Evolutionary conservation across 2,113 vertebrate species (phyloP).

Genomic region (Anhinga anhinga): DNA sequence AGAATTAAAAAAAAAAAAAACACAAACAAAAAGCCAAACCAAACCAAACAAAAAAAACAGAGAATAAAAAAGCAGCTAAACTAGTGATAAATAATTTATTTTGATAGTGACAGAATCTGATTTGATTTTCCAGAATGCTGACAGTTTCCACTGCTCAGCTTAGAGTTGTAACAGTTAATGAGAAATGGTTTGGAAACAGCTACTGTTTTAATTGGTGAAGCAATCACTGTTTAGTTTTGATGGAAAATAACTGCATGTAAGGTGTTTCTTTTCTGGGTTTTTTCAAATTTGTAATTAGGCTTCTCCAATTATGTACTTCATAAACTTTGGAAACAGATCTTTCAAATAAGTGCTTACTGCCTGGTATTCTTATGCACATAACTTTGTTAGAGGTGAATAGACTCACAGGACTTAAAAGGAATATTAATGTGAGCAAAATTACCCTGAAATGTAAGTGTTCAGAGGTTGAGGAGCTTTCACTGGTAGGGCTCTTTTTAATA

Average conservation of each 20-base stretch:
- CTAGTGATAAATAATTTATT: not conserved
- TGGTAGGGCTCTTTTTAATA: not conserved
- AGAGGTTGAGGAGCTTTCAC: not conserved
- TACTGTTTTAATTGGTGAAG: slow-evolving; percentile 14
- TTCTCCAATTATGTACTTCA: slow-evolving; percentile 20
- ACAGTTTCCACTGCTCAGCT: not conserved
- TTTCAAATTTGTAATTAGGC: slow-evolving; percentile 45
- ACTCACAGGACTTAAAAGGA: slow-evolving; percentile 15
- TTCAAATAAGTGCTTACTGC: slow-evolving; percentile 13
- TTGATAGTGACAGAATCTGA: not conserved
- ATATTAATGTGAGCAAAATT: slow-evolving; percentile 6
- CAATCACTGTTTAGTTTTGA: slow-evolving; percentile 33
- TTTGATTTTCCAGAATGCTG: not conserved
- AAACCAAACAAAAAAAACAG: not conserved
- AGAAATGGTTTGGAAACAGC: slow-evolving; percentile 5
- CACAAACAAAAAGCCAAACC: no score
- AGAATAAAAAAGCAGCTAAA: not conserved
- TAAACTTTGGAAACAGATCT: slow-evolving; percentile 36
- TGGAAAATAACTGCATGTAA: not conserved
- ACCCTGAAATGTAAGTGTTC: not conserved
- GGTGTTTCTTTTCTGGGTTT: not conserved
- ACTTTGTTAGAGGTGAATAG: not conserved
- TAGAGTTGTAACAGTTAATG: not conserved
- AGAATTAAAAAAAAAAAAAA: not conserved
- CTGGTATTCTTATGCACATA: not conserved